Percentiles rank a stretch among this genome's conserved stretches.
These are phyloP conservation scores for Macrophya annulata DNA, from an alignment of 2,888 invertebrate species.

Conservation along the genomic window DNA sequence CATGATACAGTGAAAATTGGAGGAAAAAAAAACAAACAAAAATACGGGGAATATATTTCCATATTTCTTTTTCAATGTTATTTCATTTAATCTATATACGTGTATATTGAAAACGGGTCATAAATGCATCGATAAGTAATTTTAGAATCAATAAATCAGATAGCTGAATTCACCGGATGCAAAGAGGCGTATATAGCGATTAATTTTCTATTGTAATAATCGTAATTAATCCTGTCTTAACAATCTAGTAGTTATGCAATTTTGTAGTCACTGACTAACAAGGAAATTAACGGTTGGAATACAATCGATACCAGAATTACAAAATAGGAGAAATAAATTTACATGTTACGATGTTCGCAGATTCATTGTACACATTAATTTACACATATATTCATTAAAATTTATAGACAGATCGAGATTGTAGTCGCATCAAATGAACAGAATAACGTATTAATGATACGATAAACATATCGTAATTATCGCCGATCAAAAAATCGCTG, in stretches of 20 bases:
- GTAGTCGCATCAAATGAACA: conserved; percentile 29
- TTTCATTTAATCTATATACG: neutral
- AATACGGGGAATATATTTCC: neutral
- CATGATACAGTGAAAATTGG: neutral
- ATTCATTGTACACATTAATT: neutral
- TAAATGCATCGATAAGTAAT: neutral
- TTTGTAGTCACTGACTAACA: neutral
- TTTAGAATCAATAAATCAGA: neutral
- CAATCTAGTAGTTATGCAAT: conserved; percentile 8
- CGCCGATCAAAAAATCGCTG: neutral
- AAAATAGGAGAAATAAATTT: conserved; percentile 24
- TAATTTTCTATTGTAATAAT: neutral
- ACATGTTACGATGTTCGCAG: conserved; percentile 22
- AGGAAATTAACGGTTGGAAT: neutral
- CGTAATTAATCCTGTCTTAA: neutral
- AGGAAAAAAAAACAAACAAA: neutral
- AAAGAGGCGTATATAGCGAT: neutral
- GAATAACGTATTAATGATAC: neutral
- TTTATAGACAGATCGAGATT: conserved; percentile 42
- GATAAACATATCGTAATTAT: neutral
- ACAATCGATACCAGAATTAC: conserved; percentile 1
- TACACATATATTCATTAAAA: neutral
- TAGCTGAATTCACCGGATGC: neutral
- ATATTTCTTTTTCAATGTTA: neutral
- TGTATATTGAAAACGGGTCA: neutral